Conservation (phyloP, 1,140 invertebrate species). For the Dendrolimus punctatus region DNA sequence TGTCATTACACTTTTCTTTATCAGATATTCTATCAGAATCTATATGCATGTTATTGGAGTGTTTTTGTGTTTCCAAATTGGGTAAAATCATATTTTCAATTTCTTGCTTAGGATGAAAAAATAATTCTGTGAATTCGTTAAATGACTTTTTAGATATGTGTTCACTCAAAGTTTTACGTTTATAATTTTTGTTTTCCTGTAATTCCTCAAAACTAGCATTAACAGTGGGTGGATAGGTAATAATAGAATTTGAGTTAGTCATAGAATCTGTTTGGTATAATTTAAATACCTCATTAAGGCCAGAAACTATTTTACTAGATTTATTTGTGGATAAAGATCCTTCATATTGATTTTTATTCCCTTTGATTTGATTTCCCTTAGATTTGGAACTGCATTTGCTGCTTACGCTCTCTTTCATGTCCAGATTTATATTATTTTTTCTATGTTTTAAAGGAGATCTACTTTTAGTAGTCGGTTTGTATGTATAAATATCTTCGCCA, state of each 20-base stretch:
- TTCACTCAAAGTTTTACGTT: conserved; percentile 2
- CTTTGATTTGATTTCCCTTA: conserved; percentile 1
- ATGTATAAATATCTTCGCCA: conserved; percentile 50
- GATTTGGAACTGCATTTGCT: neutral
- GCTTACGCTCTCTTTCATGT: neutral
- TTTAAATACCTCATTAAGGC: conserved; percentile 4
- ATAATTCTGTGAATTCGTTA: conserved; percentile 10
- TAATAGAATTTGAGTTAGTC: conserved; percentile 29
- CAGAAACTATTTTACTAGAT: neutral
- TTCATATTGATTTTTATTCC: neutral
- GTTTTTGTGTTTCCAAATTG: too few relatives aligned
- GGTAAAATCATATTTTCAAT: too few relatives aligned
- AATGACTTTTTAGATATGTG: conserved; percentile 7
- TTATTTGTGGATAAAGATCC: neutral
- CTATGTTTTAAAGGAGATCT: neutral
- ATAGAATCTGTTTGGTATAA: conserved; percentile 6
- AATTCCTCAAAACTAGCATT: neutral
- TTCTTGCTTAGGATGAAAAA: conserved; percentile 19
- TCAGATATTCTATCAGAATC: too few relatives aligned
- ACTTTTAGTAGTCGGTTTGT: conserved; percentile 17
- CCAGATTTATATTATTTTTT: neutral
- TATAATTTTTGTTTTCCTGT: neutral
- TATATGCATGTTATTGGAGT: too few relatives aligned
- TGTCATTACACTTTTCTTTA: too few relatives aligned
- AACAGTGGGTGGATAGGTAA: conserved; percentile 34